Evolutionary conservation across 1,140 invertebrate genomes (phyloP).

Genomic region (Lerema accius): DNA sequence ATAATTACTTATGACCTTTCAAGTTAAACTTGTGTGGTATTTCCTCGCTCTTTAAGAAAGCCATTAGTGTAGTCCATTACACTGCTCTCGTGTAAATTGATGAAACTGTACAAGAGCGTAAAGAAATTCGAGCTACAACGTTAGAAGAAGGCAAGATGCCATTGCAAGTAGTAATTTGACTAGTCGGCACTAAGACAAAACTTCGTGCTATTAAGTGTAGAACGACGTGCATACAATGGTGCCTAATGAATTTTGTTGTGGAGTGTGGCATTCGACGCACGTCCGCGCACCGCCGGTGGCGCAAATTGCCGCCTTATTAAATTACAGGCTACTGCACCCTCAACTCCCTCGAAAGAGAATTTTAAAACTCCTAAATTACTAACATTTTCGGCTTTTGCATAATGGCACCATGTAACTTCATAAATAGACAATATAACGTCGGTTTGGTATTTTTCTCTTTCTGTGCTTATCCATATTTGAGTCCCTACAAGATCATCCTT

Average conservation of each 20-base stretch:
- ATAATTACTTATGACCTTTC: too few relatives aligned
- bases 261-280: constrained; percentile 60
- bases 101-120: too few relatives aligned
- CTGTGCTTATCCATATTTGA: too few relatives aligned
- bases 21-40: too few relatives aligned
- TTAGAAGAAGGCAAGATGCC: too few relatives aligned
- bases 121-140: too few relatives aligned
- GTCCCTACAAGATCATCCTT: too few relatives aligned
- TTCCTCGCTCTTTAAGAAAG: too few relatives aligned
- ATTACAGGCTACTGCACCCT: constrained; percentile 52
- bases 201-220: background rate
- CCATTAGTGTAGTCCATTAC: too few relatives aligned
- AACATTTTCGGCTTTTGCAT: background rate
- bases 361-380: constrained; percentile 24
- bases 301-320: constrained; percentile 72
- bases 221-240: constrained; percentile 46
- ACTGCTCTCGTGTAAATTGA: too few relatives aligned
- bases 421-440: background rate
- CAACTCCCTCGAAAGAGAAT: constrained; percentile 33
- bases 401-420: background rate
- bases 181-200: constrained; percentile 3
- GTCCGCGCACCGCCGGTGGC: constrained; percentile 51
- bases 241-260: constrained; percentile 68
- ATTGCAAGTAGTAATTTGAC: too few relatives aligned
- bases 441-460: too few relatives aligned